phyloP scores from a whole-genome alignment of 2,113 vertebrate species.

The Laterallus jamaicensis region DNA sequence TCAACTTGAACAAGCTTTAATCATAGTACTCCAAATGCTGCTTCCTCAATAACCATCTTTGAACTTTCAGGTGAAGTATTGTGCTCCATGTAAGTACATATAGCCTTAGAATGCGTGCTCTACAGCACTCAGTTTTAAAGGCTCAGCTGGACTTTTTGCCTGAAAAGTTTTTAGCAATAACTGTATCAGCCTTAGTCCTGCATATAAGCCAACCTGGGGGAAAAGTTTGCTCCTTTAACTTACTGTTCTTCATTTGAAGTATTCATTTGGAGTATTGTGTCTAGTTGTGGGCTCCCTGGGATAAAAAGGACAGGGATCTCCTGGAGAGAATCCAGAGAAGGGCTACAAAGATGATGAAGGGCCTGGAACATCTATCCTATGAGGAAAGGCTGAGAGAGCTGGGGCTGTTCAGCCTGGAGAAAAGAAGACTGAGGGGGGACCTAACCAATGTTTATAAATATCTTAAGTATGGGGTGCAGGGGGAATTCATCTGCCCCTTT shows the following conservation, averaged over 20 bases:
- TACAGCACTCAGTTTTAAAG: background rate
- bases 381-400: too few relatives aligned
- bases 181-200: background rate
- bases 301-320: too few relatives aligned
- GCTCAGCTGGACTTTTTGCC: background rate
- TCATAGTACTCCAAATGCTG: background rate
- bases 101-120: background rate
- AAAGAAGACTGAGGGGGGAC: too few relatives aligned
- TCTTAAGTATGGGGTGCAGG: too few relatives aligned
- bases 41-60: background rate
- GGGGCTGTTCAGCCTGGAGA: too few relatives aligned
- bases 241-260: background rate
- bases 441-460: too few relatives aligned
- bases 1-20: background rate
- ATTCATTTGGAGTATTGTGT: too few relatives aligned
- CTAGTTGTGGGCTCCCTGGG: too few relatives aligned
- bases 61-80: background rate
- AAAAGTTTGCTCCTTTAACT: background rate
- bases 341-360: too few relatives aligned
- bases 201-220: background rate
- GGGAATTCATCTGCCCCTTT: too few relatives aligned
- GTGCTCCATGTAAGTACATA: background rate
- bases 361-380: too few relatives aligned
- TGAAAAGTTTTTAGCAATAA: background rate
- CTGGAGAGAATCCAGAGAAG: too few relatives aligned